These are phyloP conservation scores for Neolamprologus fasciatus DNA, from an alignment of 2,113 vertebrate genomes.

Conservation along the genomic window DNA sequence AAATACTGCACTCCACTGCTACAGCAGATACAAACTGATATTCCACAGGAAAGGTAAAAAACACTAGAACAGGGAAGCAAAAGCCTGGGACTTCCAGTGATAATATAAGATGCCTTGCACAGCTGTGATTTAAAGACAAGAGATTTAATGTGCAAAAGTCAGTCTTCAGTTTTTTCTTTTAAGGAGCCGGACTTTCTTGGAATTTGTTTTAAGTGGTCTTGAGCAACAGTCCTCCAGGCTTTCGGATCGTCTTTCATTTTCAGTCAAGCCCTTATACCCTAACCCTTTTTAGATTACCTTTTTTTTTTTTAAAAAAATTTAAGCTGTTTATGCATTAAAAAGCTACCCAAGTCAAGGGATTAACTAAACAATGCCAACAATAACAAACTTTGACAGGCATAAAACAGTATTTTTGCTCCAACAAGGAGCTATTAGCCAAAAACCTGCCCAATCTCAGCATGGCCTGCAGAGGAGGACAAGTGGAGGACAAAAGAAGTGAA, in stretches of 20 bases:
- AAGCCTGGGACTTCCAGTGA: too few species aligned
- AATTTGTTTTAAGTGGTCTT: not conserved
- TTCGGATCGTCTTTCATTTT: not conserved
- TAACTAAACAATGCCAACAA: not conserved
- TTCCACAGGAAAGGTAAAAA: not conserved
- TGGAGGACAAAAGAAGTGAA: not conserved
- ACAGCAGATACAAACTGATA: not conserved
- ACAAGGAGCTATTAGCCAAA: not conserved
- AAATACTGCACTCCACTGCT: not conserved
- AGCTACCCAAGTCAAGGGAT: not conserved
- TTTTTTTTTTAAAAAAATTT: not conserved
- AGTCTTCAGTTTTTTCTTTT: not conserved
- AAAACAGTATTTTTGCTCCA: not conserved
- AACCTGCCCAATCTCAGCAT: not conserved
- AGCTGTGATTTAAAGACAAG: not conserved
- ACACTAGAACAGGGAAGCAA: not conserved
- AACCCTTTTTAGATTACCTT: not conserved
- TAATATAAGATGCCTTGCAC: not conserved
- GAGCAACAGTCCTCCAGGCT: not conserved
- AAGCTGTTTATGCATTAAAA: not conserved
- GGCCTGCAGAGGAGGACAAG: not conserved
- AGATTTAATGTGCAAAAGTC: not conserved
- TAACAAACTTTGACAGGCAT: not conserved
- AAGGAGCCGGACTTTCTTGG: not conserved
- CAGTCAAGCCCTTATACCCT: fast-evolving